Base-by-base conservation (phyloP, 2,113 vertebrate species). In the Psammodynastes pulverulentus region DNA sequence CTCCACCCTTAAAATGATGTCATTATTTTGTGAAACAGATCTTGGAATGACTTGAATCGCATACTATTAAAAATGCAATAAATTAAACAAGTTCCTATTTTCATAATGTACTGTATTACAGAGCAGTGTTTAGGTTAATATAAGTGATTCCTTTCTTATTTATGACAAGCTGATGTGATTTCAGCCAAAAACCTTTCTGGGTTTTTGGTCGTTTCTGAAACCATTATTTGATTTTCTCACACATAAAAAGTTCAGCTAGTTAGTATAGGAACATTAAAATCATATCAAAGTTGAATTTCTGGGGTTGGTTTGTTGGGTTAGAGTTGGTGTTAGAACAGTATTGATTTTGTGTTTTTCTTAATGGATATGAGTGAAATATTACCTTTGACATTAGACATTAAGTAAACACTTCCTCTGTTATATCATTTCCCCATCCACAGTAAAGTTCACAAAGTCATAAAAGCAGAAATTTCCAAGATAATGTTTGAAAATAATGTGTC, bases 281-380 rank as follows among this genome's bases (percentile, higher is more conserved):
- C 17, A n/a, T 49, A 58, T 86, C n/a, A 72, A 17, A 86, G 12
- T 34, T 24, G 13, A 93, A 86, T 89, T 86, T 87, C 51, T 79
- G 84, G 51, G 8, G 4, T 85, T 49, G 5, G 54, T 93, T 0
- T 29, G 0, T 26, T 92, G 15, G 43, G 17, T 84, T 79, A 79
- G 67, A 72, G n/a, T 72, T 17, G 5, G 93, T 94, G 0, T 92
- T 53, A 52, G 15, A 45, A 34, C n/a, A 39, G 34, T 39, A 51
- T 93, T 91, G 84, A 7, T 39, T 84, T 21, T n/a, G n/a, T n/a
- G n/a, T 93, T 53, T 67, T 54, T n/a, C n/a, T 67, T n/a, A n/a
- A n/a, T n/a, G 58, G 43, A 87, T 87, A 46, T 29, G 56, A 84
- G 2, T 53, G 56, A 86, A 39, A 9, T 49, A 19, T 79, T 72